phyloP scores from a whole-genome alignment of 2,888 invertebrate genomes.

The Pocota personata region DNA sequence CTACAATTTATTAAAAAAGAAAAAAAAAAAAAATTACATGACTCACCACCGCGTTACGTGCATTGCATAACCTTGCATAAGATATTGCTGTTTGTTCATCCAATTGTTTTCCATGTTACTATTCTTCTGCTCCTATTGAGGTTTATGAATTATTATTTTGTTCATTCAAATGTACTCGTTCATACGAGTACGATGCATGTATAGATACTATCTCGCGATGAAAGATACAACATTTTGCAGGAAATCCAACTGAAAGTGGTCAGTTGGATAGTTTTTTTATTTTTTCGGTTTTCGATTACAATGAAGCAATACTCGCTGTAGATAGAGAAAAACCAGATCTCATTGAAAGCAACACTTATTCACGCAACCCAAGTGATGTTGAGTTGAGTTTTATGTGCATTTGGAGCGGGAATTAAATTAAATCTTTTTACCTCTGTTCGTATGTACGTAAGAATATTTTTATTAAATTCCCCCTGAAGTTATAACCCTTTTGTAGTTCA shows the following conservation, averaged over 20 bases:
- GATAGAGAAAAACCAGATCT: neutral
- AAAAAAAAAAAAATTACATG: conserved; percentile 21
- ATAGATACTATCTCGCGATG: neutral
- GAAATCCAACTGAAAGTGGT: conserved; percentile 34
- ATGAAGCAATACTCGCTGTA: conserved; percentile 16
- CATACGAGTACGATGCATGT: neutral
- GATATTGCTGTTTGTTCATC: conserved; percentile 54
- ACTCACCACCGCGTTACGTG: conserved; percentile 52
- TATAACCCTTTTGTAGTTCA: neutral
- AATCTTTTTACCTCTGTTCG: neutral
- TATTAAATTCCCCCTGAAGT: neutral
- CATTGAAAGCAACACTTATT: neutral
- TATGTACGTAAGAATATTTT: neutral
- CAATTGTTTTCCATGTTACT: conserved; percentile 52
- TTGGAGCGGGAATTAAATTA: neutral
- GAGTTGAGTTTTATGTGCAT: neutral
- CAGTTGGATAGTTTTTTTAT: conserved; percentile 15
- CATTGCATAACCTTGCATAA: conserved; percentile 65
- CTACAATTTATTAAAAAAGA: conserved; percentile 13
- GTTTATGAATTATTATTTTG: conserved; percentile 62
- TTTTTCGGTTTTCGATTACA: conserved; percentile 15
- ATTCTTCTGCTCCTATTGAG: conserved; percentile 37
- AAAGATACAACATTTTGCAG: conserved; percentile 24
- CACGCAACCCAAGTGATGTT: neutral
- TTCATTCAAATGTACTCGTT: conserved; percentile 37